Base-by-base conservation (phyloP, 2,113 vertebrate species). In the Paracanthobrama guichenoti region DNA sequence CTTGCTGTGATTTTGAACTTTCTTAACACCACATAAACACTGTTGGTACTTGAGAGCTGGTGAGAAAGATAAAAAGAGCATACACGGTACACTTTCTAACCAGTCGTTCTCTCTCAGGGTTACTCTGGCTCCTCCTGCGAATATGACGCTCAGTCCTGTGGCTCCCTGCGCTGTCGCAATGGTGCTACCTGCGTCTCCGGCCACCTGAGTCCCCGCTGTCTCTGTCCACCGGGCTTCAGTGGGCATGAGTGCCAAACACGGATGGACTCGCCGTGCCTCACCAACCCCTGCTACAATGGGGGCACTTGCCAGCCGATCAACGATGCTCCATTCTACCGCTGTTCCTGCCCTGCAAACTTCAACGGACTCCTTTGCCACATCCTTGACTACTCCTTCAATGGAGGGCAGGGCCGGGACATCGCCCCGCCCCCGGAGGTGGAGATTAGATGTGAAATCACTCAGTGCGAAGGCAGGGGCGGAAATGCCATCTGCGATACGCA, bases 341-440 rank as follows among this genome's bases (percentile, higher is more conserved):
- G 98, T 91, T 86, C 94, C 79, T 99, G 98, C 87, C 98, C 98
- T 0, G 55, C 90, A 50, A 95, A 96, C 87, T 99, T 99, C 93
- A 98, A 97, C 0, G 98, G 98, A 78, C 95, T 98, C 4, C 93
- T 93, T 78, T 99, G 98, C 94, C 96, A 98, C 93, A 95, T 98
- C 92, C 93, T 99, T 6, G 97, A 98, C 87, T 94, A 94, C 0
- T 87, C 89, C 53, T 98, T 97, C 88, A 77, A 0, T 0, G 98
- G 97, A 0, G 98, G 97, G 0, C 83, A 89, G 0, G 98, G 98
- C 57, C 90, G 90, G 2, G 94, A 97, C 83, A 96, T 98, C 89
- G 71, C 92, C 3, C 96, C 96, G 0, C 95, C 95, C 0, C 79
- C 93, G 0, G 91, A 95, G 88, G 87, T 95, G 0, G 93, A 95